Base-by-base conservation (phyloP, 2,797 vertebrate genomes). In the Acipenser transmontanus region DNA sequence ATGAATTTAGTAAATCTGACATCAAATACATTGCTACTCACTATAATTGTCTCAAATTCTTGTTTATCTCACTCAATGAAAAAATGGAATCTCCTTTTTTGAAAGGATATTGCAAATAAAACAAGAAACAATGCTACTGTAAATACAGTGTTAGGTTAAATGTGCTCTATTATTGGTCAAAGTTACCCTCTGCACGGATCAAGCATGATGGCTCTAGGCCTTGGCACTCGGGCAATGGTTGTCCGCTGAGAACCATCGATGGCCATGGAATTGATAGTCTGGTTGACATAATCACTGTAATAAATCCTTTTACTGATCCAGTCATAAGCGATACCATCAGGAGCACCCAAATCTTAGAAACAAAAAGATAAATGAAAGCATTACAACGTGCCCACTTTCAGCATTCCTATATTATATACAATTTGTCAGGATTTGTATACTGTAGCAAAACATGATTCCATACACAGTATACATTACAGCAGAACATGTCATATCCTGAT, bases 231-330 rank as follows among this genome's bases (percentile, higher is more conserved):
- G 13, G 95, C 96, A 17, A 99, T 83, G 67, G 94, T 77, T 1
- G 93, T 89, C 60, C 84, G 92, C 74, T 94, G 88, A 73, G 93
- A 91, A 49, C 97, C 96, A 62, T 98, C 93, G 70, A 93, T 87
- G 13, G 93, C 90, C 92, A 98, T 93, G 4, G 97, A 98, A 79
- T 81, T 94, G 80, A 99, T 95, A 12, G 91, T 98, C 82, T 98
- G 93, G 76, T 99, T 99, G 71, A 89, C 76, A 69, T 92, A 98
- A 77, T 99, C 96, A 69, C 94, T 98, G 77, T 96, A 99, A 81
- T 99, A 99, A 82, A 99, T 86, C 83, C 97, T 92, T 79, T 80
- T 92, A 76, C 95, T 97, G 81, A 98, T 93, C 97, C 97, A 99
- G 70, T 99, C 97, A 84, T 93, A 99, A 62, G 97, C 97, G 67